Base-by-base conservation (phyloP, 2,888 invertebrate species). In the Peribatodes rhomboidaria region DNA sequence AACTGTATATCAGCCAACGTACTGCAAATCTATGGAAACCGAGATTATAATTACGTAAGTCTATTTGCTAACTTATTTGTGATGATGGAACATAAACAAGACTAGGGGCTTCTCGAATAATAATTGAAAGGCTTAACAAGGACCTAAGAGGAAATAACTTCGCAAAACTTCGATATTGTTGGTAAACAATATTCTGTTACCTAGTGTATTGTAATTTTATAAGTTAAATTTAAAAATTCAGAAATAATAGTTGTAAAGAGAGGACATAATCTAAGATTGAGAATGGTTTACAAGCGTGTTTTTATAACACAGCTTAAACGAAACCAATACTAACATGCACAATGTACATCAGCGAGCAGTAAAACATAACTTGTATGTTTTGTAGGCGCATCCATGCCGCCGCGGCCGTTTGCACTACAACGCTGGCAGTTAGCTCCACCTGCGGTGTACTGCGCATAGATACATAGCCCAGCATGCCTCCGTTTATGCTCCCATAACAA, bases 371-470 rank as follows among this genome's bases (percentile, higher is more conserved):
- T 77, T 81, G 79, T 80, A 76, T 68, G 68, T 72, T 75, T 76
- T 73, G 72, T 74, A 71, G 71, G 73, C 67, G 72, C 72, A 72
- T 61, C 54, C 68, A 66, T 72, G 74, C 71, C 71, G 76, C 75
- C 71, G 73, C 72, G 76, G 73, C 81, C 80, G 80, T 82, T 81
- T 78, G 74, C 79, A 78, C 79, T 77, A 77, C 73, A 75, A 69
- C 74, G 74, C 69, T 71, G 77, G 78, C 79, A 82, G 86, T 85
- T 86, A 84, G 77, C 81, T 71, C 75, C 86, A 87, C 83, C 84
- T 85, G 85, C 74, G 75, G 70, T 79, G 71, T 74, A 75, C 72
- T 69, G 44, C 60, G 65, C 9, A 62, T 61, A 68, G 70, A 68
- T 67, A 68, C 60, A 68, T 68, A 49, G 55, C 46, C 77, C 76